Base-by-base conservation (phyloP, 2,797 vertebrate species). In the Ptychadena robeensis region DNA sequence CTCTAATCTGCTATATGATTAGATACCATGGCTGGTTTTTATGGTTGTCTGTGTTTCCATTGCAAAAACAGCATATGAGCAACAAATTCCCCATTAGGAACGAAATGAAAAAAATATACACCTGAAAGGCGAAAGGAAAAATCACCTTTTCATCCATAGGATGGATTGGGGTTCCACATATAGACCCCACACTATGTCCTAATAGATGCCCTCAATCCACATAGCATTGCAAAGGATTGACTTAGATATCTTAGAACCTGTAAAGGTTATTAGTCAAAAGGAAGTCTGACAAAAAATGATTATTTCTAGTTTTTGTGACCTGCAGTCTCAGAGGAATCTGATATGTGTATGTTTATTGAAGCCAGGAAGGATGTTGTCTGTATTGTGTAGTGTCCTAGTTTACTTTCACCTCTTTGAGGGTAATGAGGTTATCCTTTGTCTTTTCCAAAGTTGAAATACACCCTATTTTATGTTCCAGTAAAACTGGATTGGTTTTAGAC, bases 291-390 rank as follows among this genome's bases (percentile, higher is more conserved):
- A 68, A 53, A 37, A 10, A 79, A 79, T 22, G n/a, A 72, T 37
- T 69, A 57, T 80, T 25, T 61, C 48, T 61, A 30, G 25, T 59
- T 38, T 70, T 40, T 80, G 1, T 63, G 61, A 69, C 94, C 4
- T 3, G 25, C 25, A 38, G 63, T 59, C 34, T 3, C 53, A 79
- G n/a, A 82, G 8, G 59, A 25, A 70, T 66, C 25, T 35, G 38
- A 67, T 28, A 5, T 79, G 59, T 65, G 22, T 70, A 38, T 80
- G 14, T 57, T n/a, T 61, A 37, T 32, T 59, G 57, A 18, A 74
- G 57, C 9, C 79, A 85, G 82, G 82, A 83, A 83, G 82, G 75
- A 83, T 83, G 65, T 38, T 78, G 75, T 64, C 37, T 82, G 80
- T 7, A 71, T 64, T 77, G 57, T 61, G 53, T 34, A 31, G 34